Percentiles rank a stretch among this genome's conserved stretches.
These are phyloP conservation scores for Homarus americanus DNA, from an alignment of 1,140 invertebrate species.

Conservation along the genomic window DNA sequence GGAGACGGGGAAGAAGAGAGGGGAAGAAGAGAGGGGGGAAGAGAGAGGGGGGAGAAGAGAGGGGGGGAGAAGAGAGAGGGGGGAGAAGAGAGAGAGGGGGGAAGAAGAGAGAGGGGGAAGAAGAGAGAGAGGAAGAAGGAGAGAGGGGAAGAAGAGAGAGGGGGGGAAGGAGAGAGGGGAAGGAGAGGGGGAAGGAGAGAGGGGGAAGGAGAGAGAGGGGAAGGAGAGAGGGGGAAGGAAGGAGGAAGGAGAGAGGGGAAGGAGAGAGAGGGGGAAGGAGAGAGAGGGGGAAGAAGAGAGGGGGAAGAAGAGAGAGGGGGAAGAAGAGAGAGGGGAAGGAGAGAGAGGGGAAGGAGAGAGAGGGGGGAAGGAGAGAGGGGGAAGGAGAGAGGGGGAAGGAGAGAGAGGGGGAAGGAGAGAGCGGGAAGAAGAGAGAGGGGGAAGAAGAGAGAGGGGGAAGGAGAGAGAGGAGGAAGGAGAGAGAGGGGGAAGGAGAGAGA, in stretches of 20 bases:
- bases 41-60: background rate
- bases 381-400: too few species aligned
- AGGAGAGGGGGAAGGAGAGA: background rate
- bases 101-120: too few species aligned
- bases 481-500: background rate
- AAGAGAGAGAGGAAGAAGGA: background rate
- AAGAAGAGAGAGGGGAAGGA: background rate
- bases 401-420: too few species aligned
- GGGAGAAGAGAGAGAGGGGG: background rate
- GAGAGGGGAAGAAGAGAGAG: background rate
- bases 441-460: background rate
- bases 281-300: background rate
- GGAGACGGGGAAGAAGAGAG: background rate
- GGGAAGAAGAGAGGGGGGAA: background rate
- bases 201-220: background rate
- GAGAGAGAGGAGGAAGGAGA: background rate
- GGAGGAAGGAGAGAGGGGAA: background rate
- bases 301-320: background rate
- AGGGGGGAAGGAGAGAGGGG: too few species aligned
- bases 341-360: background rate
- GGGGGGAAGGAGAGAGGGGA: background rate
- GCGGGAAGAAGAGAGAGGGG: too few species aligned
- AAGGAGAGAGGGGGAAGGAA: background rate
- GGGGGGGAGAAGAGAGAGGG: background rate
- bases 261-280: background rate